These are phyloP conservation scores for Theodoxus fluviatilis DNA, from an alignment of 2,888 invertebrate genomes.

Conservation along the genomic window DNA sequence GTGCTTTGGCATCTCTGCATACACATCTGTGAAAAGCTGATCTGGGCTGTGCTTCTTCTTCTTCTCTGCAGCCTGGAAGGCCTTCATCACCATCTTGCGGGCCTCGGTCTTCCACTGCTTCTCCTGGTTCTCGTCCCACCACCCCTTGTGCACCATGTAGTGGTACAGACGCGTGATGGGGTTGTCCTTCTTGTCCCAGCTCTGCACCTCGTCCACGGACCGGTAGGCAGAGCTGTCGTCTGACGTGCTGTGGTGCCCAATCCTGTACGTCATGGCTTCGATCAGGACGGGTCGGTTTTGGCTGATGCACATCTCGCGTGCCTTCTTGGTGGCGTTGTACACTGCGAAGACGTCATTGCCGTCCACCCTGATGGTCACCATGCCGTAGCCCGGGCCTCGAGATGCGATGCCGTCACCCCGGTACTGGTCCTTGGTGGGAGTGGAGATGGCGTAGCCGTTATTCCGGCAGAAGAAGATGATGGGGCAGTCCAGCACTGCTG, in stretches of 20 bases:
- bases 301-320: constrained; percentile 75
- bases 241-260: constrained; percentile 98
- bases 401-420: constrained; percentile 90
- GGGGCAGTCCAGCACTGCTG: constrained; percentile 90
- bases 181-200: constrained; percentile 83
- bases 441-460: constrained; percentile 97
- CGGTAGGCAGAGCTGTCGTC: constrained; percentile 97
- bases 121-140: constrained; percentile 84
- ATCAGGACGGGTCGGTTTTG: constrained; percentile 87
- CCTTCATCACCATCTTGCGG: constrained; percentile 76
- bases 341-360: constrained; percentile 96
- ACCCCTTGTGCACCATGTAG: constrained; percentile 79
- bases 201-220: constrained; percentile 61
- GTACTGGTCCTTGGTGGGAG: constrained; percentile 89
- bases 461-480: constrained; percentile 94
- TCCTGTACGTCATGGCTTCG: constrained; percentile 95
- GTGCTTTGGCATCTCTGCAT: constrained; percentile 81
- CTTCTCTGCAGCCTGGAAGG: constrained; percentile 86
- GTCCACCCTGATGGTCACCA: constrained; percentile 86
- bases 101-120: constrained; percentile 75
- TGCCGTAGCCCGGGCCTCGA: constrained; percentile 87
- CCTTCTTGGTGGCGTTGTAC: constrained; percentile 82
- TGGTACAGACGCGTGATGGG: constrained; percentile 83
- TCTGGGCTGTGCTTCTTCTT: constrained; percentile 84
- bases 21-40: constrained; percentile 92